These are phyloP conservation scores for Pararge aegeria DNA, from an alignment of 1,140 invertebrate species.

Conservation along the genomic window DNA sequence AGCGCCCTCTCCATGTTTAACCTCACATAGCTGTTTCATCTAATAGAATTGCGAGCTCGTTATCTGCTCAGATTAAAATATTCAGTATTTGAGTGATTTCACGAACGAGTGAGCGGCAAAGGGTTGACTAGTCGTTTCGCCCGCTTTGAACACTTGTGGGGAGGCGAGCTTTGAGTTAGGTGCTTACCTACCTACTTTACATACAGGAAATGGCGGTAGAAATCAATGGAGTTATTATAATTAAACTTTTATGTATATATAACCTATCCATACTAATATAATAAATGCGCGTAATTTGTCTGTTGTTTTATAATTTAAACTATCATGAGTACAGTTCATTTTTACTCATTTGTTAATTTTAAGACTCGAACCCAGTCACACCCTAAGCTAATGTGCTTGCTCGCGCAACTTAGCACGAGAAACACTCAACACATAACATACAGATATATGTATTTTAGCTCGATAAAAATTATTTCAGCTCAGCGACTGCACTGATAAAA, in stretches of 20 bases:
- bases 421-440: too few relatives aligned
- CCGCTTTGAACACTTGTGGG: constrained; percentile 76
- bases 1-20: constrained; percentile 54
- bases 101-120: constrained; percentile 77
- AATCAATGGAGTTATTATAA: constrained; percentile 9
- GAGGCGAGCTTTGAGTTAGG: constrained; percentile 49
- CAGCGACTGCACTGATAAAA: too few relatives aligned
- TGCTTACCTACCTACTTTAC: constrained; percentile 53
- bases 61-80: constrained; percentile 80
- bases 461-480: too few relatives aligned
- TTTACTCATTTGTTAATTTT: too few relatives aligned
- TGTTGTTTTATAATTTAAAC: too few relatives aligned
- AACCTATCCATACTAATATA: too few relatives aligned
- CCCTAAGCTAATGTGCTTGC: too few relatives aligned
- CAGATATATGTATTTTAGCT: too few relatives aligned
- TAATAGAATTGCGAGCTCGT: constrained; percentile 79
- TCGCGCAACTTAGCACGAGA: too few relatives aligned
- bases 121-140: constrained; percentile 75
- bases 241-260: neutral
- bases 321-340: too few relatives aligned
- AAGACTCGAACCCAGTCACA: too few relatives aligned
- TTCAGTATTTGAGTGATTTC: constrained; percentile 80
- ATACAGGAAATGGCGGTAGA: constrained; percentile 43
- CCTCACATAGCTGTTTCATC: constrained; percentile 74
- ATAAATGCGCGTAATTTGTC: too few relatives aligned